Evolutionary conservation across 2,113 vertebrate genomes (phyloP).

Genomic region (Cichladusa arquata): DNA sequence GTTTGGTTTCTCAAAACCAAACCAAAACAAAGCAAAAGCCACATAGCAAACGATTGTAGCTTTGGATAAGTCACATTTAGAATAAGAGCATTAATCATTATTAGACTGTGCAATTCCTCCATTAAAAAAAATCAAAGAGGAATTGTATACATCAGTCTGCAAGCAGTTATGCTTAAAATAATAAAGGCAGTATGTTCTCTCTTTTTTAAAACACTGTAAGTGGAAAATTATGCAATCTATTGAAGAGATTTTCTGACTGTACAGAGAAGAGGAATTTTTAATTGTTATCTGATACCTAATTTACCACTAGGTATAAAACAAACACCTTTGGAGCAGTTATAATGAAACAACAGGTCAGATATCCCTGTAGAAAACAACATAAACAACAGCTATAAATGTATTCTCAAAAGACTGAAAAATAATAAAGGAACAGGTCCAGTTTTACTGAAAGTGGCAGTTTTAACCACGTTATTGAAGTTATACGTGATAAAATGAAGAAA

Average conservation of each 20-base stretch:
- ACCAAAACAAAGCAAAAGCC: background rate
- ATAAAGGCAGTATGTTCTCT: background rate
- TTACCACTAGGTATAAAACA: background rate
- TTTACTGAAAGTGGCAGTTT: background rate
- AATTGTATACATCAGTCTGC: background rate
- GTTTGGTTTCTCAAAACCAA: slow-evolving; percentile 54
- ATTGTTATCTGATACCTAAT: background rate
- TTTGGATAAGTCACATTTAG: slow-evolving; percentile 38
- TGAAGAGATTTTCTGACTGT: background rate
- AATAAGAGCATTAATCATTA: background rate
- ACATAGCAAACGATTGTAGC: background rate
- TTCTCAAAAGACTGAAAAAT: background rate
- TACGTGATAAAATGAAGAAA: background rate
- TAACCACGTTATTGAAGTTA: background rate
- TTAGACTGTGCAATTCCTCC: background rate
- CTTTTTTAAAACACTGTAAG: background rate
- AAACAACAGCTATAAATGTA: background rate
- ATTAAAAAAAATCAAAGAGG: background rate
- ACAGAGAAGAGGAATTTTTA: background rate
- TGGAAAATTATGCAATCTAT: background rate
- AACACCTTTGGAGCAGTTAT: background rate
- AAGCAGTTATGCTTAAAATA: background rate
- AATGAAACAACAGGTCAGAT: background rate
- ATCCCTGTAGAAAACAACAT: background rate
- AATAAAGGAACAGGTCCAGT: background rate